Base-by-base conservation (phyloP, 2,888 invertebrate species). In the Stenotaenia linearis region DNA sequence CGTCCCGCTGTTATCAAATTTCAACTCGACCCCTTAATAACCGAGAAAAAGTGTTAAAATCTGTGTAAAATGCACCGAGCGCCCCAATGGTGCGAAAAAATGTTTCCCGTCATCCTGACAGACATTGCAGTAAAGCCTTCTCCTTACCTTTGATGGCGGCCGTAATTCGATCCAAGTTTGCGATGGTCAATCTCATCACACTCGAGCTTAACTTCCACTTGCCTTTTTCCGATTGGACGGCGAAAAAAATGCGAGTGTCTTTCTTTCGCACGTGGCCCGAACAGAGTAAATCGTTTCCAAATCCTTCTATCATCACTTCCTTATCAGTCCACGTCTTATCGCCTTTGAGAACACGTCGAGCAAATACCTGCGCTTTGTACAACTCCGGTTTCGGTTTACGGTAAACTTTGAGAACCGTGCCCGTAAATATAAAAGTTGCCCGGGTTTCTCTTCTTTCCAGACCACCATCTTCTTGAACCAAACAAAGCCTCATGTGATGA, bases 201-300 rank as follows among this genome's bases (percentile, higher is more conserved):
- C 86, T 86, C 6, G 86, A 86, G 81, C 86, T 86, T 75, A 87
- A 84, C 79, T 82, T 82, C 56, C 86, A 82, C 45, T 84, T 83
- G 18, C 82, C 82, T 61, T 84, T 82, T 18, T 80, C 78, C 32
- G 81, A 82, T 75, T 81, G 81, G 74, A 82, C 83, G 32, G 85
- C 83, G 80, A 86, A 77, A 81, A 87, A 87, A 75, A 87, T 86
- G 77, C 85, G 83, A 4, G 86, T 87, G 78, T 86, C 86, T 77
- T 83, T 83, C 74, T 83, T 83, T 3, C 83, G 80, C 1, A 86
- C 84, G 21, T 82, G 80, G 79, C 83, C 85, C 18, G 83, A 81
- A 81, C 86, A 86, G 25, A 86, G 84, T 28, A 81, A 78, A 0
- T 84, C 83, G 80, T 86, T 84, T 0, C 86, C 85, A 79, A 87